phyloP scores from a whole-genome alignment of 2,888 invertebrate species.

The Sycophila texana region DNA sequence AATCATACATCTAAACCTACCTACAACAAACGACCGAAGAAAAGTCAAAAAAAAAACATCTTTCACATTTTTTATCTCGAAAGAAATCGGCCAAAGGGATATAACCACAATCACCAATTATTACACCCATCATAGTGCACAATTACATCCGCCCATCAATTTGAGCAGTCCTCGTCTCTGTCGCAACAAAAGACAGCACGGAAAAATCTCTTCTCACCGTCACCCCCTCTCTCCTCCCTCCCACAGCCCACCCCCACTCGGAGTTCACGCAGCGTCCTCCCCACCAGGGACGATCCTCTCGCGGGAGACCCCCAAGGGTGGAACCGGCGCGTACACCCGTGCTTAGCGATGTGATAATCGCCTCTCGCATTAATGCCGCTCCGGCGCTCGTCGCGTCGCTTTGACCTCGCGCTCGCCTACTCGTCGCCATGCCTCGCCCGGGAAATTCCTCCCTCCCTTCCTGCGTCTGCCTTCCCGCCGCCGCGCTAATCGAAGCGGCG shows the following conservation, averaged over 20 bases:
- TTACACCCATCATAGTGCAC: too few species aligned
- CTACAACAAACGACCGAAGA: too few species aligned
- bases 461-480: neutral
- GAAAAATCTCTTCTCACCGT: neutral
- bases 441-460: neutral
- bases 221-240: neutral
- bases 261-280: neutral
- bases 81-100: too few species aligned
- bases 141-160: too few species aligned
- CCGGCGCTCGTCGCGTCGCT: conserved; percentile 19
- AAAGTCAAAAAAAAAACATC: too few species aligned
- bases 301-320: neutral
- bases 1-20: too few species aligned
- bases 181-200: too few species aligned
- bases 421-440: conserved; percentile 25
- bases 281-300: neutral
- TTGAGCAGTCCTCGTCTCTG: neutral
- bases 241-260: neutral
- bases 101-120: too few species aligned
- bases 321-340: conserved; percentile 42
- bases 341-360: conserved; percentile 70
- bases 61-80: too few species aligned
- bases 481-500: conserved; percentile 20
- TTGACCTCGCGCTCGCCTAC: conserved; percentile 12
- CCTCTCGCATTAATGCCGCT: conserved; percentile 64